Percentiles rank a stretch among this genome's conserved stretches.
Conservation (phyloP, 2,797 vertebrate genomes). For the Peromyscus aztecus region DNA sequence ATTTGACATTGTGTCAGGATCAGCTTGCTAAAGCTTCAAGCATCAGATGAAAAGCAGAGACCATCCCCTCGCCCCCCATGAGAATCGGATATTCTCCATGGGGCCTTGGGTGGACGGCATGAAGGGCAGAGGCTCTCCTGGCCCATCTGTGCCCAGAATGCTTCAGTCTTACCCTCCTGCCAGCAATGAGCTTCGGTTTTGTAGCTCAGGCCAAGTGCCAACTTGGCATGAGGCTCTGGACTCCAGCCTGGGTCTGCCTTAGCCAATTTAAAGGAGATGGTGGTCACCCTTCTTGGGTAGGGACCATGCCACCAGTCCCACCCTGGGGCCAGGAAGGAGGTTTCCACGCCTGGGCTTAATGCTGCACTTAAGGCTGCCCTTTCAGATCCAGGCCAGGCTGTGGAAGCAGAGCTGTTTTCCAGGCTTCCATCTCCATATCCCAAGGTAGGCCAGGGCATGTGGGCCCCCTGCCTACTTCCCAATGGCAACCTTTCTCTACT, state of each 20-base stretch:
- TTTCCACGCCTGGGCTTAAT: not conserved
- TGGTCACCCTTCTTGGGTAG: not conserved
- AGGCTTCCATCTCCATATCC: not conserved
- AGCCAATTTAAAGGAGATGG: slow-evolving; percentile 1
- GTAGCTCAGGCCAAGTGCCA: slow-evolving; percentile 49
- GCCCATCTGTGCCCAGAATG: not conserved
- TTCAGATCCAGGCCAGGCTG: not conserved
- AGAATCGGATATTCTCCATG: slow-evolving; percentile 80
- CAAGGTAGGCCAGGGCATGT: not conserved
- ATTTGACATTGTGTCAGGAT: slow-evolving; percentile 83
- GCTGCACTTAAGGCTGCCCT: not conserved
- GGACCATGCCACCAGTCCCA: not conserved
- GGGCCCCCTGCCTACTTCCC: not conserved
- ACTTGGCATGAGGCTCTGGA: slow-evolving; percentile 43
- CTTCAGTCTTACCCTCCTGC: not conserved
- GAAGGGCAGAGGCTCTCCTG: not conserved
- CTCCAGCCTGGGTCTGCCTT: slow-evolving; percentile 12
- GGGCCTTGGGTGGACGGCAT: not conserved
- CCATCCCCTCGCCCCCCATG: not conserved
- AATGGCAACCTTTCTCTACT: not conserved
- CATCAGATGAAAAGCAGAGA: slow-evolving; percentile 82
- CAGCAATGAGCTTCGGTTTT: not conserved
- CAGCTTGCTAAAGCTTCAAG: slow-evolving; percentile 79
- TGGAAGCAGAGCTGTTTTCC: not conserved
- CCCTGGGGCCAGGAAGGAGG: not conserved